Evolutionary conservation across 2,113 vertebrate species (phyloP).

Genomic region (Perognathus longimembris): DNA sequence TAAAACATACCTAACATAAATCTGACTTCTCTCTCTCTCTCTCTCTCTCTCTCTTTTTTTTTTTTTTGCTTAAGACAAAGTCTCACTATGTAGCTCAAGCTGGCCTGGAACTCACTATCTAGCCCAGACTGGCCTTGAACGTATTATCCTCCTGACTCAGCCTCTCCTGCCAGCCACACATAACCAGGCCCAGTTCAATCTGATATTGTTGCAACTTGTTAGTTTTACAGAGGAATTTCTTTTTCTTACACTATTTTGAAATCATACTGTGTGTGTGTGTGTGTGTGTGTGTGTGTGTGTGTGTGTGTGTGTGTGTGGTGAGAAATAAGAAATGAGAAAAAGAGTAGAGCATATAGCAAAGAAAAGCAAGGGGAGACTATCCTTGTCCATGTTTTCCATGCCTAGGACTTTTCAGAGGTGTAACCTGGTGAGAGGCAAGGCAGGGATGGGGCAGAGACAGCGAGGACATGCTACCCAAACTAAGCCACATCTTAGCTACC

Average conservation of each 20-base stretch:
- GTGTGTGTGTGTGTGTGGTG: not conserved
- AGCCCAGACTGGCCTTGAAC: no score
- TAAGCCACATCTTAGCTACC: not conserved
- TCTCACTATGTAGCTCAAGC: no score
- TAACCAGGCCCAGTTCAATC: not conserved
- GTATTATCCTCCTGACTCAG: no score
- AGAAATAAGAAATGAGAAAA: not conserved
- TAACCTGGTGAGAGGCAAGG: not conserved
- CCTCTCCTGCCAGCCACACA: no score
- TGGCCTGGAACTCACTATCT: no score
- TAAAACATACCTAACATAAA: not conserved
- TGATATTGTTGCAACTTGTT: not conserved
- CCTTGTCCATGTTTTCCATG: not conserved
- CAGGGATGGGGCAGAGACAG: not conserved
- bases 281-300: no score
- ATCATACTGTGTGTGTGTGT: not conserved
- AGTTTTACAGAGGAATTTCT: not conserved
- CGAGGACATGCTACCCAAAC: not conserved
- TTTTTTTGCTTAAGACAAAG: no score
- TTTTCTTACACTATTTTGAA: not conserved
- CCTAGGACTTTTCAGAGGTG: not conserved
- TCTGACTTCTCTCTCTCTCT: no score
- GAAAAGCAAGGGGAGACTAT: not conserved
- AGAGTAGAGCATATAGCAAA: not conserved
- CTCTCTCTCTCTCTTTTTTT: no score